Conservation (phyloP, 2,888 invertebrate species). For the Thera britannica region DNA sequence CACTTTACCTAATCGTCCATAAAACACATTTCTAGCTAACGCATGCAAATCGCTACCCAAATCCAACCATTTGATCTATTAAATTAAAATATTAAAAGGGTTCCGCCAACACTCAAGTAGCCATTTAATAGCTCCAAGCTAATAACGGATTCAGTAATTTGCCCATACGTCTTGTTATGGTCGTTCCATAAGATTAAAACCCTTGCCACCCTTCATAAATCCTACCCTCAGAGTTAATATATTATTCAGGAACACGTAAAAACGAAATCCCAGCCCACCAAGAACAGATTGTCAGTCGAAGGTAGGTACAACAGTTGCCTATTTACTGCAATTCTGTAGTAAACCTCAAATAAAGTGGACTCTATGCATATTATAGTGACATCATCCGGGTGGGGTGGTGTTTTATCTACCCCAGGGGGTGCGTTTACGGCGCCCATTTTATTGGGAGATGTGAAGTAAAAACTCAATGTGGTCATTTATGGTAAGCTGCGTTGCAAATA, state of each 20-base stretch:
- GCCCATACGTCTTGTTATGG: slow-evolving; percentile 82
- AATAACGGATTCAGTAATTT: slow-evolving; percentile 82
- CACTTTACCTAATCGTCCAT: slow-evolving; percentile 37
- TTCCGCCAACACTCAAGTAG: slow-evolving; percentile 68
- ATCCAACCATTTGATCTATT: slow-evolving; percentile 60
- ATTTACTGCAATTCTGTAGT: slow-evolving; percentile 54
- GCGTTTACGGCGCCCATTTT: slow-evolving; percentile 70
- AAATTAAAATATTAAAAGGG: slow-evolving; percentile 70
- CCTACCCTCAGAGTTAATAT: slow-evolving; percentile 72
- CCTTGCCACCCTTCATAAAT: slow-evolving; percentile 81
- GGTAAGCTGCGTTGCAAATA: slow-evolving; percentile 39
- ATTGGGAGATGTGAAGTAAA: slow-evolving; percentile 75
- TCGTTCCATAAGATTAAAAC: slow-evolving; percentile 81
- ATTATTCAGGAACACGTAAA: slow-evolving; percentile 79
- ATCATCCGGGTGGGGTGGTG: slow-evolving; percentile 73
- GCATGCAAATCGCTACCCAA: slow-evolving; percentile 55
- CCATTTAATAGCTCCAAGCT: slow-evolving; percentile 76
- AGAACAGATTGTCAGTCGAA: slow-evolving; percentile 63
- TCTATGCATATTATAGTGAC: slow-evolving; percentile 83
- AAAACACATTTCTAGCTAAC: slow-evolving; percentile 42
- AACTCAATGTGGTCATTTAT: slow-evolving; percentile 62
- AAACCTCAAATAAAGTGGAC: slow-evolving; percentile 78
- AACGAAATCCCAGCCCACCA: slow-evolving; percentile 63
- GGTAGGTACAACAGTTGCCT: slow-evolving; percentile 36
- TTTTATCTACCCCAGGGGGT: slow-evolving; percentile 73